These are phyloP conservation scores for Nebria brevicollis DNA, from an alignment of 2,888 invertebrate genomes.

Conservation along the genomic window DNA sequence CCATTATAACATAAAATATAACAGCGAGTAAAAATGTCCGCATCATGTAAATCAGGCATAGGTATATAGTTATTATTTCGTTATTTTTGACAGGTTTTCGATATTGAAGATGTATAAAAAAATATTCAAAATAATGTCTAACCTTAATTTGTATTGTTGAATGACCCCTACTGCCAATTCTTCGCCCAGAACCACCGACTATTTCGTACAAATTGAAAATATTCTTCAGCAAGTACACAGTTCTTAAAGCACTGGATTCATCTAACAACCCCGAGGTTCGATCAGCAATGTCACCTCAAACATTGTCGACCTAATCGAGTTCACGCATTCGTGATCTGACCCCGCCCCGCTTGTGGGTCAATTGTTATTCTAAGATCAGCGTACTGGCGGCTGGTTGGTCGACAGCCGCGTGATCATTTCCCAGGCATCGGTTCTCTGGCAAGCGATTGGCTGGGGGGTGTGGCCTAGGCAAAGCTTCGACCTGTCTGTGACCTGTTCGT, in stretches of 20 bases:
- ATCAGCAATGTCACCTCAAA: slow-evolving; percentile 2
- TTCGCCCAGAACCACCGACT: no score
- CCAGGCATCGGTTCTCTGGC: background rate
- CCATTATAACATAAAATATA: no score
- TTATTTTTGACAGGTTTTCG: no score
- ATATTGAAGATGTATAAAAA: no score
- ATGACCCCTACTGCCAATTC: no score
- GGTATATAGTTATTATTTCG: no score
- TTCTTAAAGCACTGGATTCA: background rate
- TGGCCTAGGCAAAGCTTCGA: slow-evolving; percentile 28
- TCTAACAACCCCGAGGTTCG: background rate
- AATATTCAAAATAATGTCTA: no score
- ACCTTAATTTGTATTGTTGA: no score
- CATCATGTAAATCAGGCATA: no score
- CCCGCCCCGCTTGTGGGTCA: slow-evolving; percentile 28
- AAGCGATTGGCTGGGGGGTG: slow-evolving; percentile 31
- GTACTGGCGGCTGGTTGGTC: slow-evolving; percentile 4
- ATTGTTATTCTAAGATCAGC: slow-evolving; percentile 23
- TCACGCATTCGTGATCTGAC: slow-evolving; percentile 39
- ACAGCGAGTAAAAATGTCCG: no score
- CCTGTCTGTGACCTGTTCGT: slow-evolving; percentile 44
- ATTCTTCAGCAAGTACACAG: background rate
- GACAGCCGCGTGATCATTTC: slow-evolving; percentile 36
- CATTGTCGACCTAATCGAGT: slow-evolving; percentile 42
- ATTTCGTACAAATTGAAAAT: background rate